Evolutionary conservation across 2,113 vertebrate genomes (phyloP).

Genomic region (Neodon shergylaensis): DNA sequence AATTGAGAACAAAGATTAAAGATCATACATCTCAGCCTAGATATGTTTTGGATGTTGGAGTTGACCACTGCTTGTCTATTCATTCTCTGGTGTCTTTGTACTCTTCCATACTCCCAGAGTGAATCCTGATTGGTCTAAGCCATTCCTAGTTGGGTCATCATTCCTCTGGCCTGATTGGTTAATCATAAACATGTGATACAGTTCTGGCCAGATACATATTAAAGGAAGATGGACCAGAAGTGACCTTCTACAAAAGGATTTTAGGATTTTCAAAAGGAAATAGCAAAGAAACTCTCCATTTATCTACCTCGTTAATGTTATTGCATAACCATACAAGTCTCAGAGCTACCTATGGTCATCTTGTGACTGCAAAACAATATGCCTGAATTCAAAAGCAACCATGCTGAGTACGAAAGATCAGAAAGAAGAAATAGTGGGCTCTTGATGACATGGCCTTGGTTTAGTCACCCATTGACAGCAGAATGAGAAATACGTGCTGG

Average conservation of each 20-base stretch:
- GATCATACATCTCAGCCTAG: background rate
- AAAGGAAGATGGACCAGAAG: background rate
- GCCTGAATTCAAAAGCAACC: background rate
- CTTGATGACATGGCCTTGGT: background rate
- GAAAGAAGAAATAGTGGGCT: background rate
- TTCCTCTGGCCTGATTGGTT: background rate
- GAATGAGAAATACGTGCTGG: background rate
- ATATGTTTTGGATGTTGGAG: background rate
- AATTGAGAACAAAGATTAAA: background rate
- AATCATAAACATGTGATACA: background rate
- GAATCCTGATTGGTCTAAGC: background rate
- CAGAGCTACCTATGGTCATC: background rate
- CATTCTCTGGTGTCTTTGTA: background rate
- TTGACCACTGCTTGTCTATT: background rate
- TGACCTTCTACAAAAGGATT: background rate
- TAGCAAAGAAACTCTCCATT: background rate
- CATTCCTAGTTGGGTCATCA: background rate
- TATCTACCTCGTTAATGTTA: background rate
- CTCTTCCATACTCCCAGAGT: background rate
- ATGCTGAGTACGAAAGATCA: background rate
- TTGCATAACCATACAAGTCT: background rate
- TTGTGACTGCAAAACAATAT: background rate
- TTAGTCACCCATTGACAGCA: background rate
- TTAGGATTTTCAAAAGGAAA: conserved; percentile 31
- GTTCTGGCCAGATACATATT: background rate